Base-by-base conservation (phyloP, 2,888 invertebrate species). In the Megastigmus dorsalis region DNA sequence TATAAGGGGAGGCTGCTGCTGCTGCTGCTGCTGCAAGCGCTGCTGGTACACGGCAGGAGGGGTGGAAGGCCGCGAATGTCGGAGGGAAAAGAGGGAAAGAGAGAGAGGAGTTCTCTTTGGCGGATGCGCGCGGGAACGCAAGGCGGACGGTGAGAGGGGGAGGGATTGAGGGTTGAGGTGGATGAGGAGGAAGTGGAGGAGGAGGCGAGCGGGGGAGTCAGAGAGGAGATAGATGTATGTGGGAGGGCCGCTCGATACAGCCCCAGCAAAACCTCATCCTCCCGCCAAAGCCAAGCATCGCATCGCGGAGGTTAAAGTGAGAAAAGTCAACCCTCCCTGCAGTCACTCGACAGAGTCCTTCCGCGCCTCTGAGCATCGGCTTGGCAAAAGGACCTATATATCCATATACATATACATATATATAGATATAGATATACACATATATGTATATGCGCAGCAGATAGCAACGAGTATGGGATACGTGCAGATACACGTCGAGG, bases 161-260 rank as follows among this genome's bases (percentile, higher is more conserved):
- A 41, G 23, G 48, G 77, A n/a, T n/a, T n/a, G n/a, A 23, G 55
- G 67, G 26, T 41, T 57, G 55, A 26, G 50, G 41, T 54, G 63
- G 67, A 36, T 33, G n/a, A 26, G 48, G 74, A 55, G 74, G n/a
- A n/a, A n/a, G n/a, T 23, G 50, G 41, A 55, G 63, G 67, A 36
- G 45, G n/a, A 26, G 48, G 74, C 50, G 74, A 60, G 59, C 80
- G 80, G 78, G 79, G 76, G 83, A 77, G 80, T 81, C 84, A 82
- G 82, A n/a, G 86, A 84, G 84, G 85, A 88, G 87, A 87, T 87
- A 88, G 87, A 87, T 87, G 88, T 87, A 86, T 88, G 87, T 87
- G 86, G 86, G 87, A 87, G 86, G 87, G 86, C 86, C 88, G 88
- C 88, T 87, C 86, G 88, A 88, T 88, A 88, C 88, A 88, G 88